Evolutionary conservation across 1,140 invertebrate genomes (phyloP).

Genomic region (Nebria ingens): DNA sequence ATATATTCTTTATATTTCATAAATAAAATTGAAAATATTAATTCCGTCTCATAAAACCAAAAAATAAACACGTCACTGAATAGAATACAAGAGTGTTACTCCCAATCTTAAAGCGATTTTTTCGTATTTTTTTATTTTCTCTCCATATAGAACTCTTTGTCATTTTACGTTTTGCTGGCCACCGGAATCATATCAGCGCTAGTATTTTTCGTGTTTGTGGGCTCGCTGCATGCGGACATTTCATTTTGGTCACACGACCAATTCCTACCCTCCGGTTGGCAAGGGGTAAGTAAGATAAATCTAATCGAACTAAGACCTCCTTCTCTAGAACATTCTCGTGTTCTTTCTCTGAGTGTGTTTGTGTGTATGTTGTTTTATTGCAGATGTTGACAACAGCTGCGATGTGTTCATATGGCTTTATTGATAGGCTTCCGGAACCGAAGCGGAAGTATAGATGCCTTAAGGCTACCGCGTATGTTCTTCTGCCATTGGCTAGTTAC

Average conservation of each 20-base stretch:
- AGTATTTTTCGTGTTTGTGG: slow-evolving; percentile 33
- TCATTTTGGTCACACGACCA: slow-evolving; percentile 25
- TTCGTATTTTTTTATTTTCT: too few relatives aligned
- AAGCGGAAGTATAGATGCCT: slow-evolving; percentile 21
- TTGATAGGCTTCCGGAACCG: slow-evolving; percentile 28
- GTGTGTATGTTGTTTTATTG: slow-evolving; percentile 19
- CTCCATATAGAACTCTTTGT: slow-evolving; percentile 19
- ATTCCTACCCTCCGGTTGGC: slow-evolving; percentile 18
- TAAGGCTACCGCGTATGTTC: slow-evolving; percentile 24
- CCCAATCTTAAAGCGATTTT: too few relatives aligned
- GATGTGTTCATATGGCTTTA: slow-evolving; percentile 32
- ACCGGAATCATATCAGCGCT: slow-evolving; percentile 19
- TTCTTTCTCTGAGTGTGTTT: not conserved
- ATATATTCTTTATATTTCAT: too few relatives aligned
- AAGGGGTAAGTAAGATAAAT: slow-evolving; percentile 21
- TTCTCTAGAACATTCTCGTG: too few relatives aligned
- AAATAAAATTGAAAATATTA: too few relatives aligned
- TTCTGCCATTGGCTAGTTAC: slow-evolving; percentile 30
- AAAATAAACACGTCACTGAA: too few relatives aligned
- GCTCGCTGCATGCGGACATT: slow-evolving; percentile 31
- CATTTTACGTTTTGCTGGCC: slow-evolving; percentile 27
- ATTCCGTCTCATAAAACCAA: too few relatives aligned
- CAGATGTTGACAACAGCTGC: slow-evolving; percentile 33
- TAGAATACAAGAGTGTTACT: too few relatives aligned
- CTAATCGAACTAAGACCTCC: too few relatives aligned